Evolutionary conservation across 2,888 invertebrate genomes (phyloP).

Genomic region (Cheilosia soror): DNA sequence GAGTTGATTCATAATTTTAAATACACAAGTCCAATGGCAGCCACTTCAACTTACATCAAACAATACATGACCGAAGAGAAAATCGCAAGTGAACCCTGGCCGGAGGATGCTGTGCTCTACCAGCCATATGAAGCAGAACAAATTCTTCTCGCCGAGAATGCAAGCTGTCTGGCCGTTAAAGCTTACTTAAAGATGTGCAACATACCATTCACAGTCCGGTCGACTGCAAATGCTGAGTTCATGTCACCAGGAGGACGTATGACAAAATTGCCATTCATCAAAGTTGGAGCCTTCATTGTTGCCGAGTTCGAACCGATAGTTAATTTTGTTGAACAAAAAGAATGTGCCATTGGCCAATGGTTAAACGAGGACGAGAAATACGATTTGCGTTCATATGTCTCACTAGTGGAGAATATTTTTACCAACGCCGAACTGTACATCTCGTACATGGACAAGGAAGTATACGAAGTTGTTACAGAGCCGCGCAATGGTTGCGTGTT

Average conservation of each 20-base stretch:
- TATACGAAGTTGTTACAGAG: conserved; percentile 92
- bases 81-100: conserved; percentile 94
- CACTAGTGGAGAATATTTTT: conserved; percentile 93
- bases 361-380: conserved; percentile 91
- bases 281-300: conserved; percentile 94
- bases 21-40: conserved; percentile 30
- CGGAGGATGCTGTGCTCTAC: conserved; percentile 92
- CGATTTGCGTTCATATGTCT: conserved; percentile 97
- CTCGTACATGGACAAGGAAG: conserved; percentile 93
- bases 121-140: conserved; percentile 97
- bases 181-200: conserved; percentile 97
- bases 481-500: conserved; percentile 94
- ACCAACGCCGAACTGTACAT: conserved; percentile 95
- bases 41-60: conserved; percentile 78
- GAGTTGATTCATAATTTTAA: not conserved
- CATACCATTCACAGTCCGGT: conserved; percentile 91
- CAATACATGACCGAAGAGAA: conserved; percentile 81
- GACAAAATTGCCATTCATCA: conserved; percentile 93
- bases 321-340: conserved; percentile 93
- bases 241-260: conserved; percentile 96
- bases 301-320: conserved; percentile 97
- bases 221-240: conserved; percentile 95
- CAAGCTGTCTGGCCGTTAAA: conserved; percentile 96
- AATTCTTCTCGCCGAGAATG: conserved; percentile 96
- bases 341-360: conserved; percentile 89